phyloP scores from a whole-genome alignment of 2,113 vertebrate species.

The Brachionichthys hirsutus region DNA sequence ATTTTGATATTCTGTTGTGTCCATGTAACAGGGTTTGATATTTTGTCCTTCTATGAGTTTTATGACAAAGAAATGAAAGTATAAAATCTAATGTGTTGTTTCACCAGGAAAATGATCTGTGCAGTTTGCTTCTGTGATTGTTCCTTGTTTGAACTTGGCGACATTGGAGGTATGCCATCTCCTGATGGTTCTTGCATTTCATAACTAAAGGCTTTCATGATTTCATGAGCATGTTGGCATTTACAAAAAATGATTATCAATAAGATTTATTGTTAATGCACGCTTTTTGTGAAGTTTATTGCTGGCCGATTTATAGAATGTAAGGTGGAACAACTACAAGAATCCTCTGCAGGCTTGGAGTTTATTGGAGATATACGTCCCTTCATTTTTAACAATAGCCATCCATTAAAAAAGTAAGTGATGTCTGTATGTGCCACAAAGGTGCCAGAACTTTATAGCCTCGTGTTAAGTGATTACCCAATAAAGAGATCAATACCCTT shows the following conservation, averaged over 20 bases:
- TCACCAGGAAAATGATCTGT: no score
- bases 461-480: conserved; percentile 56
- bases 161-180: no score
- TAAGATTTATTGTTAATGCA: conserved; percentile 10
- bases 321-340: no score
- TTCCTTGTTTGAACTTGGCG: no score
- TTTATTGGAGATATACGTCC: conserved; percentile 39
- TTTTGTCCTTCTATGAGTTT: no score
- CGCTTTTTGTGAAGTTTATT: conserved; percentile 27
- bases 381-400: conserved; percentile 40
- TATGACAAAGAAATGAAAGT: no score
- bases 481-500: conserved; percentile 49
- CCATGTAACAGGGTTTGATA: no score
- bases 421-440: conserved; percentile 31
- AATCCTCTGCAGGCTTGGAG: background rate
- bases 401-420: conserved; percentile 37
- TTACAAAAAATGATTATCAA: conserved; percentile 18
- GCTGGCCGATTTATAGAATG: background rate
- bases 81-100: no score
- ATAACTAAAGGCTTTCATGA: background rate
- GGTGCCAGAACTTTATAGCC: conserved; percentile 42
- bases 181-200: background rate
- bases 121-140: no score
- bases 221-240: conserved; percentile 9
- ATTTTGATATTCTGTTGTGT: no score